Evolutionary conservation across 2,113 vertebrate genomes (phyloP), one percentile per base, ranked within the genome.

Genomic region (Rhinichthys klamathensis): DNA sequence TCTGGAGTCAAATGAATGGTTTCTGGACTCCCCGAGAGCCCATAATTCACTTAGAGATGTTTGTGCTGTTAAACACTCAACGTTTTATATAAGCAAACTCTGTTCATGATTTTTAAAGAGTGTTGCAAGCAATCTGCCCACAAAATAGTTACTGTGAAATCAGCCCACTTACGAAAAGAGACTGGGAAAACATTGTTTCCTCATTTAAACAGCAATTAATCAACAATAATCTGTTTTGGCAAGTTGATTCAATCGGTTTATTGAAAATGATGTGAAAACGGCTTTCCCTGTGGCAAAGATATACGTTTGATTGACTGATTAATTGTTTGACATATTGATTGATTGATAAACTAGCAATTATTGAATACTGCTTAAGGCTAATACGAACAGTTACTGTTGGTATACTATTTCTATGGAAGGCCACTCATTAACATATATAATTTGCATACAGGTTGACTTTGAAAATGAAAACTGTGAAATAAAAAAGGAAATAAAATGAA

Each of bases 41-140:
- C 6, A 23, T 65, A 73, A 61, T 51, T 84, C 76, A 80, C 58
- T 56, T 44, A 74, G 63, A 60, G 80, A 70, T 79, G 54, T 80
- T 46, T 80, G 78, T 49, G 58, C 60, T 27, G 58, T 65, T 65
- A 80, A 80, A 80, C 54, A 61, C 56, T 77, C 6, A 41, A 41
- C 70, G 2, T 23, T 60, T 58, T 79, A 60, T 60, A 9, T 60
- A 65, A 46, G 78, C 41, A 65, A 18, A 60, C 32, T 38, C 44
- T 77, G 18, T 77, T 16, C 27, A 6, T 56, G 6, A 27, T 74
- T 72, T 72, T 23, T 1, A 23, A n/a, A 67, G 27, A 30, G 35
- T 41, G 67, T 70, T 72, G 38, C 38, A n/a, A 41, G 38, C 38
- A 72, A 67, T 16, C n/a, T 49, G 11, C 11, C 12, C 46, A 49